Percentiles rank a stretch among this genome's conserved stretches.
phyloP scores from a whole-genome alignment of 2,797 vertebrate genomes.

The Balearica regulorum region DNA sequence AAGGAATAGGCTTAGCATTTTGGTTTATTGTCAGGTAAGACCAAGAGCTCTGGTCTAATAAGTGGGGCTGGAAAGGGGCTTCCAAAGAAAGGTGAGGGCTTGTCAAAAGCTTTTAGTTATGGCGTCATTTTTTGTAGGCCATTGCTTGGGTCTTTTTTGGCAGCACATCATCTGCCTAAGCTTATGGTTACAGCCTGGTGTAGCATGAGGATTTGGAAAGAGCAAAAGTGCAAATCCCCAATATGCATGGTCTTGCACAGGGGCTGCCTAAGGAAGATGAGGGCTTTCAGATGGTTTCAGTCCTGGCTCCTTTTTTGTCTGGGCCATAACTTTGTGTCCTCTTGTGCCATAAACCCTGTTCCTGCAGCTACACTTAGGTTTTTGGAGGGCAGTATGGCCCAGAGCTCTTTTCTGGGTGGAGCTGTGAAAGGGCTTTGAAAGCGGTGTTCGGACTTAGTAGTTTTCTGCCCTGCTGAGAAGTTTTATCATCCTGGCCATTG shows the following conservation, averaged over 20 bases:
- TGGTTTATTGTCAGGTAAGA: background rate
- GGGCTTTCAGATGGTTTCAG: background rate
- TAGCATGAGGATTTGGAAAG: background rate
- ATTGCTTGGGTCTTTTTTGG: background rate
- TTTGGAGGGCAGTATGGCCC: rapidly evolving
- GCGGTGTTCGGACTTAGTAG: background rate
- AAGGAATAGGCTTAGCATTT: background rate
- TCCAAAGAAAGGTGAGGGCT: background rate
- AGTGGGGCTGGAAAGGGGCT: background rate
- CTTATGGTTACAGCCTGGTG: background rate
- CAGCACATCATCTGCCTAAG: background rate
- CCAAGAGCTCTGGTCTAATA: background rate
- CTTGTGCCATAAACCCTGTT: background rate
- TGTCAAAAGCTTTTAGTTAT: background rate
- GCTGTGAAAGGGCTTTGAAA: background rate
- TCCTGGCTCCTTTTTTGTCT: background rate
- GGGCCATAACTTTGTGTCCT: background rate
- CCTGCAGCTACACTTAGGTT: background rate
- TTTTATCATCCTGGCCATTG: background rate
- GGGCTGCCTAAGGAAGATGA: background rate
- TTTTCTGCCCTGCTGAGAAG: background rate
- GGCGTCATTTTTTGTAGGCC: background rate
- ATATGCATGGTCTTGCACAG: background rate
- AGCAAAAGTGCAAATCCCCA: background rate
- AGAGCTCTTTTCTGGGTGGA: background rate